phyloP scores from a whole-genome alignment of 1,140 invertebrate genomes.

The Caerostris extrusa region DNA sequence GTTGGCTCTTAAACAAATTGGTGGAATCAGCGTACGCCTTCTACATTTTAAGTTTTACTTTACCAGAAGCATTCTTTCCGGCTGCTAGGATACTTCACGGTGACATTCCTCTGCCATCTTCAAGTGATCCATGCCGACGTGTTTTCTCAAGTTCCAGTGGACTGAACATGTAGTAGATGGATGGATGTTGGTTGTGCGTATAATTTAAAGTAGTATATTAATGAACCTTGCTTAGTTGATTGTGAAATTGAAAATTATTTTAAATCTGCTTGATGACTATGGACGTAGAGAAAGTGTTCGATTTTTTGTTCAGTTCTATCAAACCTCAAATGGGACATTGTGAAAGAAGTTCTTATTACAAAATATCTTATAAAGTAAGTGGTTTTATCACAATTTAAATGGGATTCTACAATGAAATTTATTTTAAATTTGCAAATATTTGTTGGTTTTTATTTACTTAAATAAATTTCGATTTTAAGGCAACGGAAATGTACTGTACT shows the following conservation, averaged over 20 bases:
- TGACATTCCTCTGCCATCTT: background rate
- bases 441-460: no score
- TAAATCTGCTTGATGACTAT: background rate
- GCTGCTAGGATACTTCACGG: background rate
- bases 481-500: no score
- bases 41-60: conserved; percentile 1
- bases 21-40: conserved; percentile 5
- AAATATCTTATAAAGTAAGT: no score
- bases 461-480: no score
- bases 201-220: background rate
- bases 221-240: background rate
- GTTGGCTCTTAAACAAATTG: background rate
- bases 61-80: conserved; percentile 27
- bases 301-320: background rate
- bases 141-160: conserved; percentile 1
- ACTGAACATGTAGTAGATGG: background rate
- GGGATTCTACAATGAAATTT: no score
- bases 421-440: no score
- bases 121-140: background rate
- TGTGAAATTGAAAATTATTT: background rate
- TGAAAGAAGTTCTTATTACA: no score
- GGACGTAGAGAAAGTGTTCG: background rate
- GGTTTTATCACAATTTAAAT: no score
- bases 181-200: background rate
- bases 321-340: background rate